Evolutionary conservation across 92 coral and sea anemone genomes (phyloP), one percentile per base, ranked within the genome.

Genomic region (Phymanthus crucifer): DNA sequence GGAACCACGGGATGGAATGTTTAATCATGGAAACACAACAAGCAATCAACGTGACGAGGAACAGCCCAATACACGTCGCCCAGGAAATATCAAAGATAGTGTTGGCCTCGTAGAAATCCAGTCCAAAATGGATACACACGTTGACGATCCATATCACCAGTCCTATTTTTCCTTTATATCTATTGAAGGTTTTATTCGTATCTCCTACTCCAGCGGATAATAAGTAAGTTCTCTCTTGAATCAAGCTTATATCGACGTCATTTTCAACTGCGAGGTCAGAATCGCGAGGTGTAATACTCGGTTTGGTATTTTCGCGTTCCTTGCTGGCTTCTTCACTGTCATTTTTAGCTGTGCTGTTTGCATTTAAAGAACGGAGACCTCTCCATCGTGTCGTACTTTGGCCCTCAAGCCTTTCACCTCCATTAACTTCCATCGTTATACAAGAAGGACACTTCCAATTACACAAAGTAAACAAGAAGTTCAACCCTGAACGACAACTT

Each of bases 1-100:
- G 88, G 38, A 93, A 93, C 98, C 98, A 93, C 6, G 98, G 98
- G 10, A 93, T 90, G 0, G 98, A 93, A n/a, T 91, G 88, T 40
- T 80, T 89, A 68, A 93, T 86, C 93, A 91, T 86, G 16, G 91
- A 89, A 35, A 81, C 66, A 70, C 95, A 93, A 40, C 98, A 90
- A 9, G 85, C 93, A 9, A 93, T 85, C 17, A 91, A 84, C 0
- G 97, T 87, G 21, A 91, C 64, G 3, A 93, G 45, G 71, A 93
- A 93, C 76, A 93, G 75, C 0, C 93, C 98, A 69, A 93, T 91
- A 43, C 95, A 89, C 1, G 95, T 93, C 1, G 98, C 98, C 98
- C 98, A 93, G 2, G 98, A 89, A 12, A 83, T 87, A 19, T 92
- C 87, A 70, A 93, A 93, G 40, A 93, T 95, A 66, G 93, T 92